Conservation (phyloP, 1,140 invertebrate genomes). For the Drosophila repletoides region DNA sequence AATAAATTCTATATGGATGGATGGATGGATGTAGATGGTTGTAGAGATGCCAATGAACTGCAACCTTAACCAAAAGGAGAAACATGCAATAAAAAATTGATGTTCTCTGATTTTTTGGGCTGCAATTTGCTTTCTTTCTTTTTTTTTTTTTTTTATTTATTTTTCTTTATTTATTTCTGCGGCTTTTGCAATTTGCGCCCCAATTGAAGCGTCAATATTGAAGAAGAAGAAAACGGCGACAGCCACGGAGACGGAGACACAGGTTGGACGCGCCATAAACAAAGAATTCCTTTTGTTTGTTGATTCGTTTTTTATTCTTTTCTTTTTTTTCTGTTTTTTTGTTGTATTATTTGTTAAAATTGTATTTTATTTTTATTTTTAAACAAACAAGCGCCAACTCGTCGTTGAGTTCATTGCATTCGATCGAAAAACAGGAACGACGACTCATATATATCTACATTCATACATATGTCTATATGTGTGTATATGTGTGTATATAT, state of each 20-base stretch:
- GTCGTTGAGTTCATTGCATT: slow-evolving; percentile 68
- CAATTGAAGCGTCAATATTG: slow-evolving; percentile 55
- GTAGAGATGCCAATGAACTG: slow-evolving; percentile 59
- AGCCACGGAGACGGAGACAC: slow-evolving; percentile 22
- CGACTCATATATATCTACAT: slow-evolving; percentile 30
- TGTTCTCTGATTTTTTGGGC: slow-evolving; percentile 17
- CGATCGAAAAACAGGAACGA: slow-evolving; percentile 38
- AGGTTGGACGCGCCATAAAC: slow-evolving; percentile 70
- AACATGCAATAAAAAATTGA: slow-evolving; percentile 41
- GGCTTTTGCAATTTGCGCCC: slow-evolving; percentile 57
- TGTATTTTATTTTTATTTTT: slow-evolving; percentile 70
- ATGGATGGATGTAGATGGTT: neutral
- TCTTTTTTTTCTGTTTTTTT: slow-evolving; percentile 22
- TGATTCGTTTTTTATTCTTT: slow-evolving; percentile 41
- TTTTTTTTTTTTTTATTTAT: neutral
- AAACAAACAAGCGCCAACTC: slow-evolving; percentile 71
- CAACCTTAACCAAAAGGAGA: slow-evolving; percentile 30
- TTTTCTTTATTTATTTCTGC: neutral
- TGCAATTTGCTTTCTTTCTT: slow-evolving; percentile 42
- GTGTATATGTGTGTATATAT: neutral
- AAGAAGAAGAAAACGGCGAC: slow-evolving; percentile 13
- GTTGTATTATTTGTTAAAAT: slow-evolving; percentile 30
- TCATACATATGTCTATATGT: neutral
- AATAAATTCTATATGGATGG: slow-evolving; percentile 67
- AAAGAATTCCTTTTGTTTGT: slow-evolving; percentile 77